Evolutionary conservation across 2,797 vertebrate species (phyloP), one percentile per base, ranked within the genome.

Genomic region (Falco concolor): DNA sequence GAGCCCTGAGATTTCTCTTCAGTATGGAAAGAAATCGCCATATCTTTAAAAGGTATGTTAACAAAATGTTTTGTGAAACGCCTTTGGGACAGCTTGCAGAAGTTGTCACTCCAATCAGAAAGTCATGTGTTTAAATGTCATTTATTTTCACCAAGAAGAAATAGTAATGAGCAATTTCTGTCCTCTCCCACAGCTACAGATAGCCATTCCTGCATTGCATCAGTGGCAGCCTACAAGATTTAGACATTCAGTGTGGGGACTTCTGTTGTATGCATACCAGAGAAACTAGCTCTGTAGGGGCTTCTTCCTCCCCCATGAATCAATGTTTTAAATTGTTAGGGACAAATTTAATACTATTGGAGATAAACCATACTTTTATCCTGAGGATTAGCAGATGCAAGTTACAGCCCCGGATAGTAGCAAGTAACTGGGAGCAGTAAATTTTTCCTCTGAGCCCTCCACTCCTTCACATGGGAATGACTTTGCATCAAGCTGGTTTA

Each of bases 1-100:
- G 99, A 97, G 98, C 98, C 22, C 97, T 99, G 69, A 98, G 98
- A 38, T 99, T 99, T 97, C 98, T 99, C 92, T 99, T 99, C 93
- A 99, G 99, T 61, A 97, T 99, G 98, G 99, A 99, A 98, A 98
- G 98, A 97, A 99, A 99, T 97, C 97, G 98, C 88, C 98, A 98
- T 89, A 97, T 98, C 73, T 99, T 99, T 96, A 99, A 99, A 98
- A 99, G 98, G 98, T 99, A 98, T 65, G 34, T 74, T 91, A 84
- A 69, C 50, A 45, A 76, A 77, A 59, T 52, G 20, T 44, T 63
- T 65, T 54, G 10, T 57, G 40, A 15, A 68, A 65, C 13, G 52
- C 34, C 47, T 61, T 69, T 79, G 74, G n/a, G 30, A 57, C 34
- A 23, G 25, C 13, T 52, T 67, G 60, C 22, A 22, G 14, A 77